Base-by-base conservation (phyloP, 2,888 invertebrate species). In the Mantis religiosa region DNA sequence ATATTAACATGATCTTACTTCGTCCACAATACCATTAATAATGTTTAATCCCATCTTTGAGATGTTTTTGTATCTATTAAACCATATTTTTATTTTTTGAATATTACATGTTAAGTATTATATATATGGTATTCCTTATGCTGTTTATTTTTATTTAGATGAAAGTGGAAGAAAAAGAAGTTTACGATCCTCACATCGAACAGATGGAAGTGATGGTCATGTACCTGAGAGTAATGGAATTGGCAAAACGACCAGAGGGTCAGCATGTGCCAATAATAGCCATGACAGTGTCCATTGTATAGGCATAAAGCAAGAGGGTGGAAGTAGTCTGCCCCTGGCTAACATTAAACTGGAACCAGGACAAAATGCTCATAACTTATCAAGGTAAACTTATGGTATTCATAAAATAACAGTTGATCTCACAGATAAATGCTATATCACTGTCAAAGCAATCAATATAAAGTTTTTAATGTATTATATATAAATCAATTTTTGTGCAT, bases 101-200 rank as follows among this genome's bases (percentile, higher is more conserved):
- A n/a, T n/a, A n/a, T n/a, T n/a, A n/a, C n/a, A n/a, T n/a, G n/a
- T n/a, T n/a, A n/a, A n/a, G n/a, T n/a, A n/a, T n/a, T n/a, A n/a
- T 41, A 12, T 1, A 41, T 12, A 41, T 41, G 41, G 1, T 41
- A 41, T 41, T 41, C 1, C 41, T 41, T 12, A 41, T 41, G 12
- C 12, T 41, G 41, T 41, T 41, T 41, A 12, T 71, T 71, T 3
- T 71, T 71, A 71, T 71, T 71, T 30, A 82, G 89, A 82, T 28
- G 83, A 85, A 30, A 30, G 30, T 54, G 83, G 88, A n/a, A 88
- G 91, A 34, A 90, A 91, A 85, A 91, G 91, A 88, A 91, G 91
- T 85, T 89, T 91, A 15, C 81, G 91, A 83, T 91, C 91, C 84
- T 71, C 54, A 71, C 91, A 90, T 47, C 84, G 89, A 20, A 7